Evolutionary conservation across 2,113 vertebrate genomes (phyloP), one percentile per base, ranked within the genome.

Genomic region (Boulengeromyrus knoepffleri): DNA sequence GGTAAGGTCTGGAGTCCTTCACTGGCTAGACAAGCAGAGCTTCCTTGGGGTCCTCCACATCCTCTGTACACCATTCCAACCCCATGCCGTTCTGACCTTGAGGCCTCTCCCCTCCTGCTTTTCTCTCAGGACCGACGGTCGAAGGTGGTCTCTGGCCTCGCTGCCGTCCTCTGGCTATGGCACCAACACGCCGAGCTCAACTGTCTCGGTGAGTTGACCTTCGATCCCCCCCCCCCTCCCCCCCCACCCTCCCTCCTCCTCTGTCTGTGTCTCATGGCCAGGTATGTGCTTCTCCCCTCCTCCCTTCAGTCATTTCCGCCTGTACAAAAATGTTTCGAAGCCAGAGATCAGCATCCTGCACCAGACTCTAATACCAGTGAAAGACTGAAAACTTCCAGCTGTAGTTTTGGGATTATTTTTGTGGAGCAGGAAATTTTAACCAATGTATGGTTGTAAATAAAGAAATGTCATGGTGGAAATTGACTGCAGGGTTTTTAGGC

Each of bases 141-240:
- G 98, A 1, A 97, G 98, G 92, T 99, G 98, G 98, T 99, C 98
- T 93, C 95, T 99, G 94, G 98, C 98, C 88, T 99, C 98, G 66
- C 92, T 99, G 88, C 98, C 98, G 21, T 99, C 98, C 0, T 99
- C 98, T 56, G 98, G 98, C 21, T 99, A 99, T 95, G 98, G 98
- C 93, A 99, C 98, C 93, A 99, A 99, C 95, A 99, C 98, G 85
- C 98, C 98, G 92, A 99, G 98, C 93, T 99, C 98, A 88, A 99
- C 98, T 15, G 98, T 99, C 94, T 99, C 98, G 90, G 98, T 99
- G 96, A 97, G 96, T 96, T 84, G 47, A 19, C 27, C 31, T 47
- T 80, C 2, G 39, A 17, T 2, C 46, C 17, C 42, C 42, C 19
- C 56, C 0, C 47, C 19, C 45, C n/a, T 47, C 1, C 1, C 31